Evolutionary conservation across 2,113 vertebrate species (phyloP).

Genomic region (Catagonus wagneri): DNA sequence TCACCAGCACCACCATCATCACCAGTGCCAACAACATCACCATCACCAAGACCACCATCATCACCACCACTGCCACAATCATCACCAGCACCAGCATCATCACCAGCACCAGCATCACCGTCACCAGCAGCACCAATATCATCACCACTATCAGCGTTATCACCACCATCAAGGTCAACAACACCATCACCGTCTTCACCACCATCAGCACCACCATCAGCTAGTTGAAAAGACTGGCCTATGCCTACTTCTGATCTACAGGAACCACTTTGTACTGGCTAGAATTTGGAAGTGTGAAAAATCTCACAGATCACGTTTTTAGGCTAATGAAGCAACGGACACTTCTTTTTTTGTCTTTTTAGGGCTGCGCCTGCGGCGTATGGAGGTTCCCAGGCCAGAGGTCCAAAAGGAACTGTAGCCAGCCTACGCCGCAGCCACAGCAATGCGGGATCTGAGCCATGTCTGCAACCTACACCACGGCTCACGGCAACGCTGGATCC

Average conservation of each 20-base stretch:
- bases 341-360: not conserved
- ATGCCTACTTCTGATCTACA: not conserved
- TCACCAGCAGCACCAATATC: not conserved
- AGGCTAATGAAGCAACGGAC: not conserved
- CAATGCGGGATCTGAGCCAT: too few species aligned
- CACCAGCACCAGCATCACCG: rapidly evolving
- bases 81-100: not conserved
- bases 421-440: too few species aligned
- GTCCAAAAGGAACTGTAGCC: too few species aligned
- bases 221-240: not conserved
- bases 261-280: not conserved
- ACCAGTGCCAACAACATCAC: not conserved
- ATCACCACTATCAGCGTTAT: rapidly evolving
- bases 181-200: too few species aligned
- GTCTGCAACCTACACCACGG: too few species aligned
- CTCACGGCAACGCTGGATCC: too few species aligned
- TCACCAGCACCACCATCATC: rapidly evolving
- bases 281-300: not conserved
- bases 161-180: too few species aligned
- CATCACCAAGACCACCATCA: rapidly evolving
- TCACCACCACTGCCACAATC: not conserved
- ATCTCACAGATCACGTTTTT: not conserved
- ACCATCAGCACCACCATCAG: not conserved
- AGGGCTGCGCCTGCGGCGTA: too few species aligned
- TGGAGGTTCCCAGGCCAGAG: too few species aligned